Base-by-base conservation (phyloP, 1,140 invertebrate genomes). In the Papilio dardanus region DNA sequence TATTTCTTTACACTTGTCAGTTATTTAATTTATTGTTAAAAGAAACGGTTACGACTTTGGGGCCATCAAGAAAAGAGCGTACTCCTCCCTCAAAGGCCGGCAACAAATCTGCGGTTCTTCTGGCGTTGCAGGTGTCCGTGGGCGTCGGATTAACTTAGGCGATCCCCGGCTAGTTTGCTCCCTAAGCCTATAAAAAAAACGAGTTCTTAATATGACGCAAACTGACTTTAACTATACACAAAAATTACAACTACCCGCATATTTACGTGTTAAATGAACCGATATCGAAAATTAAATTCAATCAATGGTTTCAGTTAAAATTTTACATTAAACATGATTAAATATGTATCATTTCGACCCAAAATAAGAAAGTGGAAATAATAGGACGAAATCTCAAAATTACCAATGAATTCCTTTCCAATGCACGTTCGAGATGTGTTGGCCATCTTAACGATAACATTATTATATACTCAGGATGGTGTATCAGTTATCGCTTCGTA, bases 401-500 rank as follows among this genome's bases (percentile, higher is more conserved):
- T 50, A 50, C 7, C 7, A 28, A 24, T 21, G 28, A 8, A 58
- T 10, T 21, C 10, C 24, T 28, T 28, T 12, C 1, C 54, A 62
- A 62, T 28, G 6, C 54, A 30, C 3, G 54, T 28, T 30, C 30
- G 10, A 24, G 54, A 28, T 62, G 28, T 62, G 21, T 62, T 62
- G 24, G 24, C 12, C 10, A 24, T 28, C 24, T 62, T 28, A 62
- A 62, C 10, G 24, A 28, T 62, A 35, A 58, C 71, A 73, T 58
- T 54, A 35, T 46, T 54, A 54, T 71, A 21, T 58, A 73, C 31
- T 73, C 19, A 73, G 7, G 19, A 40, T 58, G 28, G 30, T 35
- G 71, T 54, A 77, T 78, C 65, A 71, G 79, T 88, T 88, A 86
- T 88, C 84, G 83, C 76, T 79, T 77, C 81, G 83, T 83, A 83